Evolutionary conservation across 1,140 invertebrate genomes (phyloP).

Genomic region (Proales similis): DNA sequence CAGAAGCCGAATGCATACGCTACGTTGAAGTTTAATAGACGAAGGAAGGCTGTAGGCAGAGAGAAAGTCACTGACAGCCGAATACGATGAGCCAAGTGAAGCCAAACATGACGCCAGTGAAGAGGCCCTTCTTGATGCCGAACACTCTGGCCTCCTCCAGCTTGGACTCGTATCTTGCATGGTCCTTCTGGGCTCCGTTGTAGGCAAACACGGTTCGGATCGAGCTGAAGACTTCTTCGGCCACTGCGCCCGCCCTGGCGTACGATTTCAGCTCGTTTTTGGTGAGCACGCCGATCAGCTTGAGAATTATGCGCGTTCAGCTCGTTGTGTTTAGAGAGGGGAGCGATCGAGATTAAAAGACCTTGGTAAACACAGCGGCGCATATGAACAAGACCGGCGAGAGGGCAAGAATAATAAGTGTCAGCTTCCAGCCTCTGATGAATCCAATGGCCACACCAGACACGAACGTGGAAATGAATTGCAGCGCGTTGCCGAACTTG

Average conservation of each 20-base stretch:
- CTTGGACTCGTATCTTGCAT: conserved; percentile 22
- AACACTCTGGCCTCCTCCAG: conserved; percentile 26
- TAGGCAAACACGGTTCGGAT: conserved; percentile 52
- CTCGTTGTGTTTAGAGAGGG: too few relatives aligned
- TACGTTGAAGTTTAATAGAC: too few relatives aligned
- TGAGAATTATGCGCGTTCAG: too few relatives aligned
- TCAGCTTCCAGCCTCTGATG: conserved; percentile 51
- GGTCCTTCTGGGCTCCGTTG: too few relatives aligned
- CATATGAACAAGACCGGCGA: conserved; percentile 44
- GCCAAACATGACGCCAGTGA: conserved; percentile 23
- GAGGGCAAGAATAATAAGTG: conserved; percentile 47
- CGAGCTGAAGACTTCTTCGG: conserved; percentile 50
- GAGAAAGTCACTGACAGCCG: too few relatives aligned
- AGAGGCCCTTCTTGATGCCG: conserved; percentile 12
- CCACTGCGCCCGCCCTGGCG: conserved; percentile 49
- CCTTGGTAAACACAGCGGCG: conserved; percentile 43
- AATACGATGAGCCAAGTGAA: conserved; percentile 30
- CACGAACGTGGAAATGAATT: conserved; percentile 44
- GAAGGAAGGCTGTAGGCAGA: too few relatives aligned
- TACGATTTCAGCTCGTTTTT: conserved; percentile 47
- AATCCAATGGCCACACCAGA: conserved; percentile 48
- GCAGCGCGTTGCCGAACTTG: conserved; percentile 70
- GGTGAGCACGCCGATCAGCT: too few relatives aligned
- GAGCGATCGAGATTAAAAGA: conserved; percentile 40
- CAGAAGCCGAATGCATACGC: conserved; percentile 30